Conservation (phyloP, 2,113 vertebrate species). For the Pampusana beccarii region DNA sequence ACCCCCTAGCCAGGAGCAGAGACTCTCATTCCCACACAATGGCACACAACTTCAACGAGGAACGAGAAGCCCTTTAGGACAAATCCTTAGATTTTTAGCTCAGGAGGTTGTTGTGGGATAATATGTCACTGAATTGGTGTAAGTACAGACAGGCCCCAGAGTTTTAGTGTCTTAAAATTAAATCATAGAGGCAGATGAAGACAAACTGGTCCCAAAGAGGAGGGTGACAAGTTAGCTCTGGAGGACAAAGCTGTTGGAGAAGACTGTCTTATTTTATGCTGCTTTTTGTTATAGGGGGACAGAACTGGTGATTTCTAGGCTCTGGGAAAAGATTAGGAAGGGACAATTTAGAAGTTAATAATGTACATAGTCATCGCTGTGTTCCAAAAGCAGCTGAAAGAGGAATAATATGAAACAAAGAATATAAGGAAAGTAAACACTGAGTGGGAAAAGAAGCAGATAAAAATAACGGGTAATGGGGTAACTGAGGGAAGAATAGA, state of each 20-base stretch:
- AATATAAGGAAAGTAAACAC: not conserved
- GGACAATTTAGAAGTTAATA: not conserved
- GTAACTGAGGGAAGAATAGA: not conserved
- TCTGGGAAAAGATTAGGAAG: not conserved
- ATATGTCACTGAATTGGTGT: not conserved
- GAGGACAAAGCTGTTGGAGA: not conserved
- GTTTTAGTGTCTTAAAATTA: not conserved
- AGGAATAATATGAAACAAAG: not conserved
- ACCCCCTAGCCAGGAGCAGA: not conserved
- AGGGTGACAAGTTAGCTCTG: not conserved
- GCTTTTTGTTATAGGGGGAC: not conserved
- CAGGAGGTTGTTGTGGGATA: not conserved
- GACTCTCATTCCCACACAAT: fast-evolving
- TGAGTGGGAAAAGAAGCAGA: not conserved
- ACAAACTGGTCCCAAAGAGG: not conserved
- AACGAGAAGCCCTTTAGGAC: not conserved
- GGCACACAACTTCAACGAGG: not conserved
- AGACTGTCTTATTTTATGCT: not conserved
- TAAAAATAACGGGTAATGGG: not conserved
- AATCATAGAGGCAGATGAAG: not conserved
- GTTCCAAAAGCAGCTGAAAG: not conserved
- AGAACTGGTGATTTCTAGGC: not conserved
- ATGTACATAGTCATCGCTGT: not conserved
- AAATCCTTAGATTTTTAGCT: not conserved
- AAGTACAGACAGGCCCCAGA: not conserved